Base-by-base conservation (phyloP, 2,113 vertebrate genomes). In the Bujurquina vittata region DNA sequence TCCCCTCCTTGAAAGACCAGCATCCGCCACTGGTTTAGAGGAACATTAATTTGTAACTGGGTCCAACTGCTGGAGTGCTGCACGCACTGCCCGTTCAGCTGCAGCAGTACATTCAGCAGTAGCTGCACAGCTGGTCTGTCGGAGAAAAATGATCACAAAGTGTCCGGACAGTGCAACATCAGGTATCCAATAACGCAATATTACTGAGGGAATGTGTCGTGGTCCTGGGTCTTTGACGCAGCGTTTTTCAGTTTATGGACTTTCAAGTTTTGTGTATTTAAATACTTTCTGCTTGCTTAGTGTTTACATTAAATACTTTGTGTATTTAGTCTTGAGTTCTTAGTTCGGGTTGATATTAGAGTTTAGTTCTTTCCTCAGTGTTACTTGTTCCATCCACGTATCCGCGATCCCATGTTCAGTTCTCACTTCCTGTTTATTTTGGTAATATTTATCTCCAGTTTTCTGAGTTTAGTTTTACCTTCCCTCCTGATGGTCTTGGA, bases 271-370 rank as follows among this genome's bases (percentile, higher is more conserved):
- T 17, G 10, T 49, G 17, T 6, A 49, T 20, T 10, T 10, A 5
- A 60, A 60, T 67, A 3, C 26, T 67, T 67, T 46, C 22, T 26
- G 43, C 22, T 46, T 17, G 15, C 22, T 23, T 23, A 23, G 37
- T 43, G 7, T 65, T 65, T 23, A 43, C 17, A 65, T 65, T 65
- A 43, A n/a, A 12, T 43, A 43, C n/a, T 63, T 35, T 23, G 5
- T 43, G n/a, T 65, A 43, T 43, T 65, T 65, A 65, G n/a, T 65
- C 62, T 65, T 65, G n/a, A 65, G 14, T 65, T 65, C n/a, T 65
- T 65, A 65, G 1, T 43, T 40, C 35, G 20, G 22, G 61, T 63
- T 63, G 40, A 15, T 17, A 60, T 31, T 17, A 26, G 17, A 60
- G 15, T 60, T 60, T 31, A 31, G 26, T 29, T 60, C 4, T 60